phyloP scores from a whole-genome alignment of 2,888 invertebrate species.

The Achlya flavicornis region DNA sequence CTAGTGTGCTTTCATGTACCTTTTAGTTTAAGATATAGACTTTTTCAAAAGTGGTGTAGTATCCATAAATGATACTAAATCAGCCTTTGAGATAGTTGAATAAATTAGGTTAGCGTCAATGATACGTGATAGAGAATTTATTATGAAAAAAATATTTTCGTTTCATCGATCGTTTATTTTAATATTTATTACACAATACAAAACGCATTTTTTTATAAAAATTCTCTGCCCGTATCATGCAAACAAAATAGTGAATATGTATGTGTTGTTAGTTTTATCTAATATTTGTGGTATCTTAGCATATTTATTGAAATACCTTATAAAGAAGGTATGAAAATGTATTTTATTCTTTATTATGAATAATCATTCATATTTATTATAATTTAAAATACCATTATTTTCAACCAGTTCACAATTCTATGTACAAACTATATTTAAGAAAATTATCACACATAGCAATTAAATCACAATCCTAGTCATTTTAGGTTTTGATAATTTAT shows the following conservation, averaged over 20 bases:
- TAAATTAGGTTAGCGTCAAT: neutral
- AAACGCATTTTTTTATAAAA: neutral
- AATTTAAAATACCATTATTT: neutral
- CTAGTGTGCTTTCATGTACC: conserved; percentile 24
- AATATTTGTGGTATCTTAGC: neutral
- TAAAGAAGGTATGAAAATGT: neutral
- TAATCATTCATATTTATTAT: neutral
- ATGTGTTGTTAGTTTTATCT: neutral
- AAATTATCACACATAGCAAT: conserved; percentile 36
- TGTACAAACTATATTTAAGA: conserved; percentile 52
- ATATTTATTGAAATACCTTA: neutral
- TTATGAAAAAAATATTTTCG: no score
- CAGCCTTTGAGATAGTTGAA: neutral
- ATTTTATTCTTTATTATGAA: neutral
- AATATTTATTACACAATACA: no score
- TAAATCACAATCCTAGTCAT: conserved; percentile 52
- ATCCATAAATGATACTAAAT: neutral
- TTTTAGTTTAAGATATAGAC: neutral
- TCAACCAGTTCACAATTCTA: conserved; percentile 29
- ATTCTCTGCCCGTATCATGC: neutral
- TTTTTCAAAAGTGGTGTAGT: neutral
- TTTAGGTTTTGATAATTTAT: conserved; percentile 41
- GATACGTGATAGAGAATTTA: no score
- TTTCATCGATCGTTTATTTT: no score
- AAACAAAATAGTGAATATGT: neutral